Percentiles rank a stretch among this genome's conserved stretches.
These are phyloP conservation scores for Phataginus tetradactyla DNA, from an alignment of 2,797 vertebrate species.

Conservation along the genomic window DNA sequence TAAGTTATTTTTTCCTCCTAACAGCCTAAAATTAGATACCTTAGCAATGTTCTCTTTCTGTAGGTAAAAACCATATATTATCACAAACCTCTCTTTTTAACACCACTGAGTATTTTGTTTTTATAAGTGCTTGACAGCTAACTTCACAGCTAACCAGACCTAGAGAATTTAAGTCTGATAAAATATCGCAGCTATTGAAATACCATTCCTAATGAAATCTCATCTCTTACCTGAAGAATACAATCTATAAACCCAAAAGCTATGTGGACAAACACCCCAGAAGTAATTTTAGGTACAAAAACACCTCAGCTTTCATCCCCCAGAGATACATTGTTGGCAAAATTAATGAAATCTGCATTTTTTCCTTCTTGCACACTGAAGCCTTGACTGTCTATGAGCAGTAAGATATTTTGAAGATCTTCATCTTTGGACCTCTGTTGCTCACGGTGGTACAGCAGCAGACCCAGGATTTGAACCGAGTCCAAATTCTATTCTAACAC, in stretches of 20 bases:
- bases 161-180: slow-evolving; percentile 36
- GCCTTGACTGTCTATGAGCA: background rate
- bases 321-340: background rate
- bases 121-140: background rate
- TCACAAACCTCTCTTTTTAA: background rate
- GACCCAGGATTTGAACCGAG: background rate
- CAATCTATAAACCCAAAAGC: background rate
- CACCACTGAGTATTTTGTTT: background rate
- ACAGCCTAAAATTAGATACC: slow-evolving; percentile 39
- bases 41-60: slow-evolving; percentile 13
- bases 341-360: slow-evolving; percentile 8
- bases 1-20: background rate
- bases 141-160: slow-evolving; percentile 34
- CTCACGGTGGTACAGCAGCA: background rate
- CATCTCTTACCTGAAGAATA: background rate
- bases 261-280: background rate
- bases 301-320: background rate
- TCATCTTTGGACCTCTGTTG: background rate
- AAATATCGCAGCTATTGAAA: background rate
- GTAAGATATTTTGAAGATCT: background rate
- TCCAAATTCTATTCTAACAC: background rate
- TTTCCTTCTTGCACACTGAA: background rate
- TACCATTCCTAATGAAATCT: slow-evolving; percentile 9
- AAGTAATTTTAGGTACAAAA: slow-evolving; percentile 56
- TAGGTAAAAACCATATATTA: background rate